Evolutionary conservation across 1,140 invertebrate species (phyloP).

Genomic region (Nasonia vitripennis): DNA sequence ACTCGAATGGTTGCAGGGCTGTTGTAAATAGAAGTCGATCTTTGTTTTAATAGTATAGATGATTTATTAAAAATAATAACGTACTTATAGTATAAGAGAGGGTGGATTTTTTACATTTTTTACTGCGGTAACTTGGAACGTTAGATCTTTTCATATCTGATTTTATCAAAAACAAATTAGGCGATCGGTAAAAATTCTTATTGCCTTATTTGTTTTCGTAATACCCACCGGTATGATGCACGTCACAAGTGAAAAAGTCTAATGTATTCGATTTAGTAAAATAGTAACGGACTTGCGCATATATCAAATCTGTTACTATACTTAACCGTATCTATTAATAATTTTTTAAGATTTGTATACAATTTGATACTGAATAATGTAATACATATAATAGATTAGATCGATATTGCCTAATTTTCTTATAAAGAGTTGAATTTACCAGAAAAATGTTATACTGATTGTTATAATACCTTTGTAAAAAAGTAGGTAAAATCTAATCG

Average conservation of each 20-base stretch:
- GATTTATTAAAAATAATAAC: neutral
- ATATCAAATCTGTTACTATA: neutral
- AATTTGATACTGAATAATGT: too few relatives aligned
- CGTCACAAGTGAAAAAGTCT: neutral
- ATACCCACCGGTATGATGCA: neutral
- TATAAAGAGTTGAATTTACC: too few relatives aligned
- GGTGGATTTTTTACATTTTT: neutral
- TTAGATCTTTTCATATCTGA: constrained; percentile 4
- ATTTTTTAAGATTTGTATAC: neutral
- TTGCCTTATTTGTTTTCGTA: neutral
- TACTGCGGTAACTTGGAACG: neutral
- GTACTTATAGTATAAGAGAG: too few relatives aligned
- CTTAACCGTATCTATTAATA: neutral
- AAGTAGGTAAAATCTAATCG: too few relatives aligned
- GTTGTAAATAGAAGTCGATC: neutral
- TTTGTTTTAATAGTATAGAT: neutral
- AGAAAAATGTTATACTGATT: too few relatives aligned
- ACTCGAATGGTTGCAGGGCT: neutral
- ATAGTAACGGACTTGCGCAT: neutral
- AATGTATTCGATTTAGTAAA: neutral
- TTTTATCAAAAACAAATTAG: neutral
- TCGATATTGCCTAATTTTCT: too few relatives aligned
- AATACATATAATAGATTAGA: too few relatives aligned
- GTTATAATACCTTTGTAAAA: too few relatives aligned
- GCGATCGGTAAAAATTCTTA: neutral